Conservation (phyloP, 2,888 invertebrate species). For the Heliconius sara region DNA sequence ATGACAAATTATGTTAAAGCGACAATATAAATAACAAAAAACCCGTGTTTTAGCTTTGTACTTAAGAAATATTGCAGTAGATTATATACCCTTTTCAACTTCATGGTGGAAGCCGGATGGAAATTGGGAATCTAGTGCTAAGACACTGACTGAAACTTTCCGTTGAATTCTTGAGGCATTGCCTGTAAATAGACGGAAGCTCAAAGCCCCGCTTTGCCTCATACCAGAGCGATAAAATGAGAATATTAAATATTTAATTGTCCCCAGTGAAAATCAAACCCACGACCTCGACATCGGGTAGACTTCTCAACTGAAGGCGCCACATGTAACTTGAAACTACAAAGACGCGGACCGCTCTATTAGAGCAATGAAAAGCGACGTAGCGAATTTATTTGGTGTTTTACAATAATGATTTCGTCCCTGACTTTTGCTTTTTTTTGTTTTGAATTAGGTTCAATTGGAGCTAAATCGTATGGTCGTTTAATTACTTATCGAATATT, state of each 20-base stretch:
- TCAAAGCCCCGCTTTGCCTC: too few species aligned
- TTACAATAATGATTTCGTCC: slow-evolving; percentile 43
- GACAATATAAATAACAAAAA: too few species aligned
- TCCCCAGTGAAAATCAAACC: background rate
- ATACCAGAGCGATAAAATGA: background rate
- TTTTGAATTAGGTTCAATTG: slow-evolving; percentile 33
- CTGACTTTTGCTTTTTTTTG: slow-evolving; percentile 42
- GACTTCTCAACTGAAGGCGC: background rate
- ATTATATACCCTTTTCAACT: too few species aligned
- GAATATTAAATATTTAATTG: background rate
- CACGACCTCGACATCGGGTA: background rate
- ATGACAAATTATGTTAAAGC: too few species aligned
- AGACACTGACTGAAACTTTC: too few species aligned
- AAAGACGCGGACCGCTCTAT: slow-evolving; percentile 10
- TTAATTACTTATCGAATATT: slow-evolving; percentile 28
- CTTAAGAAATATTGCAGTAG: too few species aligned
- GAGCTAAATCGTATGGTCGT: slow-evolving; percentile 4
- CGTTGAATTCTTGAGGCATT: background rate
- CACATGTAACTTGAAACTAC: slow-evolving; percentile 3
- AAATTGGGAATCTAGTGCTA: too few species aligned
- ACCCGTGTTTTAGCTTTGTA: too few species aligned
- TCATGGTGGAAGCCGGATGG: too few species aligned
- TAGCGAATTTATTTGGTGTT: slow-evolving; percentile 32
- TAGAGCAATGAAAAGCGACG: slow-evolving; percentile 32
- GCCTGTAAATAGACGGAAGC: too few species aligned